phyloP scores from a whole-genome alignment of 2,797 vertebrate species.

The Sorex maritimensis region DNA sequence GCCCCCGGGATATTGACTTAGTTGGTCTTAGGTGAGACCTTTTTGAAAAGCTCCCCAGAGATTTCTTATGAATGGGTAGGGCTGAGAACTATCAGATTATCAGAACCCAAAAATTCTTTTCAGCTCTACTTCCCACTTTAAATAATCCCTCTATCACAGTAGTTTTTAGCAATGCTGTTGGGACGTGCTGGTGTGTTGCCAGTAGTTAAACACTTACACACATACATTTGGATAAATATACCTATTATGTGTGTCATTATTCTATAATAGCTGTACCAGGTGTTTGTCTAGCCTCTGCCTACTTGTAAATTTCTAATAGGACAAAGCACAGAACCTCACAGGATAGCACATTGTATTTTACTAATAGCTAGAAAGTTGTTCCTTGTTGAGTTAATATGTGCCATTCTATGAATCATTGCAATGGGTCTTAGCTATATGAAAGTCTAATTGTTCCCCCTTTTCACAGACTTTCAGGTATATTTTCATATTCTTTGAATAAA shows the following conservation, averaged over 20 bases:
- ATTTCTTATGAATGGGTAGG: conserved; percentile 28
- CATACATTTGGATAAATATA: neutral
- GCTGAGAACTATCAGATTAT: conserved; percentile 57
- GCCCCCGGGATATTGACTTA: conserved; percentile 52
- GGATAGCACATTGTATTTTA: neutral
- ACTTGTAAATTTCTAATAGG: conserved; percentile 40
- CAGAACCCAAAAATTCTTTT: conserved; percentile 54
- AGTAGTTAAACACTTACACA: neutral
- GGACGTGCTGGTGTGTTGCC: conserved; percentile 32
- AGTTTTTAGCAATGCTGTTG: conserved; percentile 11
- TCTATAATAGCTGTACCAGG: neutral
- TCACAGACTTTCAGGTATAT: conserved; percentile 30
- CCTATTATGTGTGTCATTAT: conserved; percentile 25
- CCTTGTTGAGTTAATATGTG: conserved; percentile 56
- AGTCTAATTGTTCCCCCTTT: conserved; percentile 29
- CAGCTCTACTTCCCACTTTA: conserved; percentile 61
- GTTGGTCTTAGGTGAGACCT: conserved; percentile 40
- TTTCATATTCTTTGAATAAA: conserved; percentile 56
- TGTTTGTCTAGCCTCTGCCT: conserved; percentile 41
- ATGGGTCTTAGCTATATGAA: neutral
- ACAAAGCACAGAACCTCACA: neutral
- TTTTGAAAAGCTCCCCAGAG: conserved; percentile 66
- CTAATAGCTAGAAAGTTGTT: conserved; percentile 56
- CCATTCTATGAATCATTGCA: conserved; percentile 42
- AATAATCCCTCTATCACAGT: conserved; percentile 43